Evolutionary conservation across 2,797 vertebrate genomes (phyloP).

Genomic region (Oreortyx pictus): DNA sequence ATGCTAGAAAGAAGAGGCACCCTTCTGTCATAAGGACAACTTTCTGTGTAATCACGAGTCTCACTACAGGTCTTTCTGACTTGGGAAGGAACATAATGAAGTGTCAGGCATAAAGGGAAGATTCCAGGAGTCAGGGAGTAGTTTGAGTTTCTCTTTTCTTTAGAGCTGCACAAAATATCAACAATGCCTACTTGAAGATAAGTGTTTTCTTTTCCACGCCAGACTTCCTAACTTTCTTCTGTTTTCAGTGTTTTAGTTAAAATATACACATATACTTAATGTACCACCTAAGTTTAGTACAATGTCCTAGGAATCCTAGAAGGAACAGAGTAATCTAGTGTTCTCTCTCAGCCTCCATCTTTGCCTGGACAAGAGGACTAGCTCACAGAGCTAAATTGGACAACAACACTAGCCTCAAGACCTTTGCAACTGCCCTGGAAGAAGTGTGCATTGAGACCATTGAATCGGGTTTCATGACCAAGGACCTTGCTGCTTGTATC

Average conservation of each 20-base stretch:
- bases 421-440: constrained; percentile 89
- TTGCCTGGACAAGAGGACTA: constrained; percentile 94
- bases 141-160: neutral
- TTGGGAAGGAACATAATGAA: neutral
- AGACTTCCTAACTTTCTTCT: neutral
- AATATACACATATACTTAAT: neutral
- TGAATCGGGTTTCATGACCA: constrained; percentile 97
- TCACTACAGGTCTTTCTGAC: neutral
- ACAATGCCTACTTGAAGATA: neutral
- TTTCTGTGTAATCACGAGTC: neutral
- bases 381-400: constrained; percentile 95
- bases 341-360: constrained; percentile 91
- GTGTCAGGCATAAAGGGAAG: accelerated
- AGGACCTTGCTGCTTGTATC: constrained; percentile 96
- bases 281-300: neutral
- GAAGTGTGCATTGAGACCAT: constrained; percentile 96
- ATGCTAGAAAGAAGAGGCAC: neutral
- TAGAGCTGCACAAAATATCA: neutral
- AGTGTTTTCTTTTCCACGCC: too few relatives aligned
- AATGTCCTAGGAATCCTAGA: neutral
- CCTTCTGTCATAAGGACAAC: neutral
- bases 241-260: neutral
- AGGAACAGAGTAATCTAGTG: neutral
- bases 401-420: constrained; percentile 85
- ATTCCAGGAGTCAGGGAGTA: neutral